phyloP scores from a whole-genome alignment of 1,140 invertebrate species.

The Yoshiicerus persimilis region DNA sequence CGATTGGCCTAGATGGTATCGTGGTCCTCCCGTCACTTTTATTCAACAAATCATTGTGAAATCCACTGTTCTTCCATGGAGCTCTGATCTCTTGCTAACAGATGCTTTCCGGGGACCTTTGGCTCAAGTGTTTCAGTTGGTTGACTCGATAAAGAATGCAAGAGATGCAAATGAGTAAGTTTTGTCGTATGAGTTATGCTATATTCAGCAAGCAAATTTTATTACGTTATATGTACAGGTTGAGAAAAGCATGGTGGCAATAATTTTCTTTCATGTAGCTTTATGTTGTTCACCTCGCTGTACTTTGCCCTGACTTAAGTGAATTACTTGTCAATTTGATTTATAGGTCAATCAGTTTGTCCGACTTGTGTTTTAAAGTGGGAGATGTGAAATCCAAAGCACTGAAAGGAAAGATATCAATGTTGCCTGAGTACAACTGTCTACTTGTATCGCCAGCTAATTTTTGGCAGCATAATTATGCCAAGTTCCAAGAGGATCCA shows the following conservation, averaged over 20 bases:
- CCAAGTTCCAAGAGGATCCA: constrained; percentile 69
- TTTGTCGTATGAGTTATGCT: no score
- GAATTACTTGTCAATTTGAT: not conserved
- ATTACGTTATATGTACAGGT: no score
- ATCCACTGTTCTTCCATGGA: constrained; percentile 81
- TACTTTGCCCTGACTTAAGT: not conserved
- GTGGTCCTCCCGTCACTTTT: constrained; percentile 68
- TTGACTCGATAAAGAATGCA: constrained; percentile 82
- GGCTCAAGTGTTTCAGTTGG: constrained; percentile 79
- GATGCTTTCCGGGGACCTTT: constrained; percentile 88
- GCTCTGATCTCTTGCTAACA: constrained; percentile 71
- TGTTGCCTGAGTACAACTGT: constrained; percentile 88
- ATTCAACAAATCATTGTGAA: constrained; percentile 74
- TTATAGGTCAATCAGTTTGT: not conserved
- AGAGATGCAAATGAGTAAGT: constrained; percentile 67
- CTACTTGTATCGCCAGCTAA: constrained; percentile 90
- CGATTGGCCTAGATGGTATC: constrained; percentile 53
- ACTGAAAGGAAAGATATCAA: constrained; percentile 59
- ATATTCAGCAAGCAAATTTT: no score
- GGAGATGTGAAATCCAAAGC: constrained; percentile 70
- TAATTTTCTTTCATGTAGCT: not conserved
- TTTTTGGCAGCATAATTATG: constrained; percentile 79
- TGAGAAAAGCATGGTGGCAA: not conserved
- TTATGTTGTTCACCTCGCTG: not conserved
- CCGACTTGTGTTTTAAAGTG: constrained; percentile 72